phyloP scores from a whole-genome alignment of 2,888 invertebrate genomes.

The Lasioglossum zephyrum region DNA sequence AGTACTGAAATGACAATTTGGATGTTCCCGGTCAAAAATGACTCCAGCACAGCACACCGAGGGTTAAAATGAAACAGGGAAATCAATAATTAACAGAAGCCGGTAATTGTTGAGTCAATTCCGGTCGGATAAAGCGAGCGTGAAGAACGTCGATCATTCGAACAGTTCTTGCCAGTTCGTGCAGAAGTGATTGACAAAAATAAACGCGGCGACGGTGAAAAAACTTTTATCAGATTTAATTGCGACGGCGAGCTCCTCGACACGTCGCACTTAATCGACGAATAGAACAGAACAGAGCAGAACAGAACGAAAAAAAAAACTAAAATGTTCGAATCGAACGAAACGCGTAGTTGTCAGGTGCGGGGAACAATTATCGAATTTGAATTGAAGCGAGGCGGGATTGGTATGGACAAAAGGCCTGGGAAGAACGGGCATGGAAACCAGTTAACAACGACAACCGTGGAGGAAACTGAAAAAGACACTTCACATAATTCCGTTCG shows the following conservation, averaged over 20 bases:
- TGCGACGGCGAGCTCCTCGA: constrained; percentile 16
- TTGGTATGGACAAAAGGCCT: constrained; percentile 26
- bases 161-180: constrained; percentile 3
- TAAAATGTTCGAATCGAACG: constrained; percentile 20
- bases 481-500: constrained; percentile 32
- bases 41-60: no score
- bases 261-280: constrained; percentile 12
- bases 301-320: constrained; percentile 4
- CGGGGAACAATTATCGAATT: constrained; percentile 54
- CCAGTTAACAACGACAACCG: constrained; percentile 44
- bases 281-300: background rate
- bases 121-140: background rate
- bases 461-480: constrained; percentile 34
- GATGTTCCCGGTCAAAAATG: no score
- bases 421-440: constrained; percentile 39
- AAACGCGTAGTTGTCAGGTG: constrained; percentile 37
- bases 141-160: constrained; percentile 6
- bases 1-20: no score
- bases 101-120: background rate
- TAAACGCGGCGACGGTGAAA: constrained; percentile 12
- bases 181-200: constrained; percentile 26
- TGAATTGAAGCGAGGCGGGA: constrained; percentile 31
- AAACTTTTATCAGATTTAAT: constrained; percentile 36
- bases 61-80: background rate
- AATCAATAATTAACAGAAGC: background rate